These are phyloP conservation scores for Liolophura sinensis DNA, from an alignment of 1,140 invertebrate genomes.

Conservation along the genomic window DNA sequence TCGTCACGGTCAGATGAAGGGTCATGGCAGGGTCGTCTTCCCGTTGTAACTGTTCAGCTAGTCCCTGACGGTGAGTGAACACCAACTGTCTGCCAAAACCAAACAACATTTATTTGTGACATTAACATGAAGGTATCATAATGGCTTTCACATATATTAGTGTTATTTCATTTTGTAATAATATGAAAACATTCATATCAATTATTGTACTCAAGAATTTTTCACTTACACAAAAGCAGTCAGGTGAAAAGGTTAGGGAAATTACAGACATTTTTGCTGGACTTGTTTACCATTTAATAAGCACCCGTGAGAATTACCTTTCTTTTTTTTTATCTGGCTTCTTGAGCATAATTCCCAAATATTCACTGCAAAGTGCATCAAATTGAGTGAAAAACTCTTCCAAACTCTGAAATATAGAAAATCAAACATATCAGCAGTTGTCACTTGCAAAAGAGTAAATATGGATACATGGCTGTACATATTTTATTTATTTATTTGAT, in stretches of 20 bases:
- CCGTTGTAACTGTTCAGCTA: constrained; percentile 74
- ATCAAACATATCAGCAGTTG: too few relatives aligned
- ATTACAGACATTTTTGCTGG: background rate
- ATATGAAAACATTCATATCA: background rate
- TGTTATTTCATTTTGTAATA: background rate
- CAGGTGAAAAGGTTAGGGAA: background rate
- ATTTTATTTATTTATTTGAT: too few relatives aligned
- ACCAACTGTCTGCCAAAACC: constrained; percentile 65
- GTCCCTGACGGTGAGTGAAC: constrained; percentile 75
- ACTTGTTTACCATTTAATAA: background rate
- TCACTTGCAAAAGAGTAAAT: too few relatives aligned
- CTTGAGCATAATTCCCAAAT: constrained; percentile 80
- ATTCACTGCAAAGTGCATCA: constrained; percentile 70
- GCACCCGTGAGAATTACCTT: constrained; percentile 56
- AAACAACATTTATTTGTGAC: background rate
- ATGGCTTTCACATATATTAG: background rate
- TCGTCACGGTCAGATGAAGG: constrained; percentile 78
- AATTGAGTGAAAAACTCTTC: constrained; percentile 78
- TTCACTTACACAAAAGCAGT: too few relatives aligned
- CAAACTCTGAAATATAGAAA: constrained; percentile 45
- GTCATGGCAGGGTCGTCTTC: constrained; percentile 78
- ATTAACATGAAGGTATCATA: background rate
- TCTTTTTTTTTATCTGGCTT: constrained; percentile 90
- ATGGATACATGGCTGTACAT: too few relatives aligned
- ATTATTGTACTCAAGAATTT: too few relatives aligned